Evolutionary conservation across 1,140 invertebrate genomes (phyloP).

Genomic region (Trinorchestia longiramus): DNA sequence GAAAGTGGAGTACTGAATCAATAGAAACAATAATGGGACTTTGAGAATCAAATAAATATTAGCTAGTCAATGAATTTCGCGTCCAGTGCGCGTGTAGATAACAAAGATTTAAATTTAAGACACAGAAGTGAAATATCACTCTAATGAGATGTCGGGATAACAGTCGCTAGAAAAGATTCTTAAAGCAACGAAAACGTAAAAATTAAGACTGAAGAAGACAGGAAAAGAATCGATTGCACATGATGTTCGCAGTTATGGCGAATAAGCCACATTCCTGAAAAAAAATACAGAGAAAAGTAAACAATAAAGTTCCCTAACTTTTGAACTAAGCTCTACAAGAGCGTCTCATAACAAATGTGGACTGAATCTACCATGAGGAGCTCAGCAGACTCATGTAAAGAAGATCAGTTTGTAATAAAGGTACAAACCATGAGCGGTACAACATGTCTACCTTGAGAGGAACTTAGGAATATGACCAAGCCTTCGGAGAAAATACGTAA

Average conservation of each 20-base stretch:
- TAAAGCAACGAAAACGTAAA: not conserved
- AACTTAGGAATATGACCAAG: not conserved
- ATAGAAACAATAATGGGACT: no score
- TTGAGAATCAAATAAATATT: no score
- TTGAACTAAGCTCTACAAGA: not conserved
- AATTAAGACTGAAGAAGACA: not conserved
- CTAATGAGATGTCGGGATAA: not conserved
- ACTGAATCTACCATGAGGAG: not conserved
- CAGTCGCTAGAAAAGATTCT: not conserved
- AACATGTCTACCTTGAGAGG: not conserved
- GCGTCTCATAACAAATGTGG: not conserved
- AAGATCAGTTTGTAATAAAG: not conserved
- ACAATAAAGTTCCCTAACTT: not conserved
- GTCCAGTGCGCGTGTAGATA: no score
- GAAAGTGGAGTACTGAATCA: no score
- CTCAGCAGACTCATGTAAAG: no score
- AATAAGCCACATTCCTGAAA: not conserved
- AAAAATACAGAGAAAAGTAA: not conserved
- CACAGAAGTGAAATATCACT: no score
- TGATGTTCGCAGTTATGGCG: not conserved
- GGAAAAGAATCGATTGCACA: not conserved
- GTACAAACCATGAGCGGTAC: not conserved
- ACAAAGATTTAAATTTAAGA: no score
- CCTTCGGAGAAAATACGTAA: not conserved
- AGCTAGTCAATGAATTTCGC: no score